These are phyloP conservation scores for Percopsis transmontana DNA, from an alignment of 2,113 vertebrate genomes.

Conservation along the genomic window DNA sequence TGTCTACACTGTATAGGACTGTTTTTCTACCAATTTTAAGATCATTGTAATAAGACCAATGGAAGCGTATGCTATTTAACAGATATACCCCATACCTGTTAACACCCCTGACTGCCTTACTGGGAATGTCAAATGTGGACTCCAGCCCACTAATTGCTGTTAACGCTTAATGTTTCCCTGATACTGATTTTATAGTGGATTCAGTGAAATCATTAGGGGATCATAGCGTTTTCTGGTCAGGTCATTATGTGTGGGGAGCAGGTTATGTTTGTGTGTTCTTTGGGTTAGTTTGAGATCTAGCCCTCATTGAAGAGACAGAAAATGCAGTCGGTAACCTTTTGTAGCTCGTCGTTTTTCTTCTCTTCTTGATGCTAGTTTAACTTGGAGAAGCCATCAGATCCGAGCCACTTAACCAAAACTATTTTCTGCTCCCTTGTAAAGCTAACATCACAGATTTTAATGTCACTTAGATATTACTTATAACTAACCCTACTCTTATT, in stretches of 20 bases:
- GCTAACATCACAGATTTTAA: background rate
- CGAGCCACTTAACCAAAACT: background rate
- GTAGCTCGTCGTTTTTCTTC: background rate
- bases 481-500: background rate
- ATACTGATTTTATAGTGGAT: background rate
- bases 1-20: background rate
- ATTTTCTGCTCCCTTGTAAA: background rate
- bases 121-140: background rate
- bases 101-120: background rate
- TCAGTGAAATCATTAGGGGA: constrained; percentile 8
- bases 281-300: background rate
- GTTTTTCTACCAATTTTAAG: background rate
- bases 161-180: background rate
- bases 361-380: constrained; percentile 3
- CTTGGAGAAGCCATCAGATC: constrained; percentile 27
- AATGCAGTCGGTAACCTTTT: background rate
- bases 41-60: background rate
- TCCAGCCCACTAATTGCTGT: background rate
- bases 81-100: background rate
- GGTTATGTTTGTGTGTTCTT: background rate
- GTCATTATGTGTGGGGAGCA: background rate
- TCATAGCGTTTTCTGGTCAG: background rate
- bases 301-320: background rate
- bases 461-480: constrained; percentile 1
- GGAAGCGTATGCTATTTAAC: background rate